A percentile compares a stretch with the other conserved stretches of the same genome.
These are phyloP conservation scores for Mythimna pallens DNA, from an alignment of 2,888 invertebrate species.

Conservation along the genomic window DNA sequence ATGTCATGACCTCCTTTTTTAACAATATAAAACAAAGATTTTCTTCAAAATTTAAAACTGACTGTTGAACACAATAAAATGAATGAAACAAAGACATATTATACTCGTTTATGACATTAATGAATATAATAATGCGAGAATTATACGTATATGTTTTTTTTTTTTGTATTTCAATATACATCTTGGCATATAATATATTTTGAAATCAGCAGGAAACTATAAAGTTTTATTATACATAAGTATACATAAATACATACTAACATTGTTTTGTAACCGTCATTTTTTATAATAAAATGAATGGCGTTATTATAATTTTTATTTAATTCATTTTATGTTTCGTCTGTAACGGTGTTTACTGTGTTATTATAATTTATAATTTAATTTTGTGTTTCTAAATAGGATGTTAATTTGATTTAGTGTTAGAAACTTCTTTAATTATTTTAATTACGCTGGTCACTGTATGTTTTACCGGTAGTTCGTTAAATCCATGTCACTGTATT, in stretches of 20 bases:
- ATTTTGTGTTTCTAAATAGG: slow-evolving; percentile 43
- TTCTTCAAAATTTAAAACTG: slow-evolving; percentile 29
- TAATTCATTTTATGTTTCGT: slow-evolving; percentile 51
- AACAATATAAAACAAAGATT: slow-evolving; percentile 19
- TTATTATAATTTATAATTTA: slow-evolving; percentile 46
- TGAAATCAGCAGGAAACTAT: slow-evolving; percentile 64
- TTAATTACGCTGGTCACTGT: slow-evolving; percentile 16
- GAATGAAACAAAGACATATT: slow-evolving; percentile 58
- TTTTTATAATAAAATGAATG: slow-evolving; percentile 52
- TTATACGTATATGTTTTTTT: slow-evolving; percentile 55
- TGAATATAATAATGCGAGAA: slow-evolving; percentile 58
- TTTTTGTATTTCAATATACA: slow-evolving; percentile 40
- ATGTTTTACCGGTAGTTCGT: neutral
- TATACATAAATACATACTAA: slow-evolving; percentile 62
- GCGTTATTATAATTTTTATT: slow-evolving; percentile 44
- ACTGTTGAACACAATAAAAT: slow-evolving; percentile 26
- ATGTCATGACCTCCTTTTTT: slow-evolving; percentile 48
- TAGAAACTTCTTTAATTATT: slow-evolving; percentile 36
- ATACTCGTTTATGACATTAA: slow-evolving; percentile 48
- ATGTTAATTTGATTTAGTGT: slow-evolving; percentile 40
- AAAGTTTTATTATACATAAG: slow-evolving; percentile 62
- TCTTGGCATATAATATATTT: slow-evolving; percentile 55
- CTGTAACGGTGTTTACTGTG: slow-evolving; percentile 53
- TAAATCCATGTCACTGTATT: slow-evolving; percentile 30
- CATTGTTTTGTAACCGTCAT: slow-evolving; percentile 55